Evolutionary conservation across 2,888 invertebrate species (phyloP), one percentile per base, ranked within the genome.

Genomic region (Lasioglossum oenotherae): DNA sequence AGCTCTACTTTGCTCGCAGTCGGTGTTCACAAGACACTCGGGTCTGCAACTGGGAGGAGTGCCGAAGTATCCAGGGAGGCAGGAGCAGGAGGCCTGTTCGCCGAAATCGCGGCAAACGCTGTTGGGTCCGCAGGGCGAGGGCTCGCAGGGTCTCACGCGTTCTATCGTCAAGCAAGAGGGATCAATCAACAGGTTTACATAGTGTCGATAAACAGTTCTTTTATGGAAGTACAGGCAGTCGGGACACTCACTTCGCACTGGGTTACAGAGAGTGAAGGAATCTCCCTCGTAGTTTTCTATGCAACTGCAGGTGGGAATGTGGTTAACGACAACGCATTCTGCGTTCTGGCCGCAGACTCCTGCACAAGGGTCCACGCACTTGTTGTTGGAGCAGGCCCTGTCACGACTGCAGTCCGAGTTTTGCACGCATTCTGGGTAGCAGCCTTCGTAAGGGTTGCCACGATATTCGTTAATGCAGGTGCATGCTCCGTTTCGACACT

Each of bases 281-380:
- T 96, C 96, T n/a, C 97, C 97, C 80, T 95, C 95, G 89, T 95
- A 95, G 76, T 96, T 95, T 19, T 95, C 91, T 44, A 95, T 94
- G 91, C 97, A 97, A 89, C 95, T 96, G 90, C 97, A 97, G 84
- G 96, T 96, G 4, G 97, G 96, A 71, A 96, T 95, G 89, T 97
- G 98, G 93, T 98, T 98, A 78, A 97, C 96, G 31, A 97, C 98
- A 91, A 96, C 96, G 93, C 98, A 98, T 84, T 97, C 96, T 2
- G 98, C 97, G 93, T 97, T 97, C 78, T 96, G 95, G 23, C 98
- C 98, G 93, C 98, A 98, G 92, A 97, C 97, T 89, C 97, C 97
- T 31, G 96, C 96, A 91, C 98, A 98, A 8, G 98, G 98, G 95
- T 98, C 97, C 35, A 96, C 95, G 93, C 98, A 98, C 95, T 98